phyloP scores from a whole-genome alignment of 2,797 vertebrate species.

The Pyrocephalus nanus region DNA sequence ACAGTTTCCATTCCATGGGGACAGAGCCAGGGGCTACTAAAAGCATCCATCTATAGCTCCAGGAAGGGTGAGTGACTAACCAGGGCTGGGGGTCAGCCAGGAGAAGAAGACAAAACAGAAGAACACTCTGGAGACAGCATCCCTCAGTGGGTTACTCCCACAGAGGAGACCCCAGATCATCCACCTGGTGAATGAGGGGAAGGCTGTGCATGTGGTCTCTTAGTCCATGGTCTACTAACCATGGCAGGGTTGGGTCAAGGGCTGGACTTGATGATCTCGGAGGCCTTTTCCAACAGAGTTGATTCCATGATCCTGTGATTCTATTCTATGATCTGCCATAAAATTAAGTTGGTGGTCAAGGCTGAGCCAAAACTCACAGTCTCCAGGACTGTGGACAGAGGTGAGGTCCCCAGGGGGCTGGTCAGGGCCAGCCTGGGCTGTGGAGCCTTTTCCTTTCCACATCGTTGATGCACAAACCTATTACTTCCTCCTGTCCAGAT shows the following conservation, averaged over 20 bases:
- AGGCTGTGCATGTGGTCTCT: no score
- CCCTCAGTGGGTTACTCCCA: not conserved
- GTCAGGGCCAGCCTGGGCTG: not conserved
- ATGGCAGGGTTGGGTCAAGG: no score
- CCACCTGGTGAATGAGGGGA: no score
- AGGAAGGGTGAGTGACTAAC: rapidly evolving
- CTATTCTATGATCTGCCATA: no score
- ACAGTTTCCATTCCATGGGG: rapidly evolving
- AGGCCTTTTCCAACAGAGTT: no score
- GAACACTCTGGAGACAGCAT: not conserved
- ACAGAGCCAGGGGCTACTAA: not conserved
- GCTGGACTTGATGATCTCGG: no score
- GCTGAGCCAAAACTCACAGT: not conserved
- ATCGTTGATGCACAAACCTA: not conserved
- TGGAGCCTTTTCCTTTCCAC: not conserved
- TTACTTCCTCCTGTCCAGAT: not conserved
- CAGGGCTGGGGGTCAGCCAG: not conserved
- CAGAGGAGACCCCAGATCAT: not conserved
- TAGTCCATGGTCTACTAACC: no score
- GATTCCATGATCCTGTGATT: no score
- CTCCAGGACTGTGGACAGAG: no score
- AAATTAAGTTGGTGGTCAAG: rapidly evolving
- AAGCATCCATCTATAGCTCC: not conserved
- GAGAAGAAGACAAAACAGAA: not conserved
- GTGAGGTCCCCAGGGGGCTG: not conserved